These are phyloP conservation scores for Stichodactyla helianthus DNA, from an alignment of 64 coral and sea anemone genomes.

Conservation along the genomic window DNA sequence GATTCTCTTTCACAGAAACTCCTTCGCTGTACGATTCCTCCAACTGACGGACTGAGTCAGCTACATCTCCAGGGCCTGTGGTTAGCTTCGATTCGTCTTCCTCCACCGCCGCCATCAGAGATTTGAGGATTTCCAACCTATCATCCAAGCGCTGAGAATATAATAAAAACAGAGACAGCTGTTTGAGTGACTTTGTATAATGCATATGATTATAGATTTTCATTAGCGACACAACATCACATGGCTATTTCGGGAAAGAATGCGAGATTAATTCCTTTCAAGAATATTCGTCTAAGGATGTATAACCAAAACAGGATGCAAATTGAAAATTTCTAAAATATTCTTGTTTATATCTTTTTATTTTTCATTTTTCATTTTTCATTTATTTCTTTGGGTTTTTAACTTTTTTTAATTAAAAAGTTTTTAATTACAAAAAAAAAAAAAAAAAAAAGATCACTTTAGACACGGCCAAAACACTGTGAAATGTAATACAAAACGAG, in stretches of 20 bases:
- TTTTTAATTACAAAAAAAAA: no score
- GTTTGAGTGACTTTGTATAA: background rate
- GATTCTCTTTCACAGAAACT: background rate
- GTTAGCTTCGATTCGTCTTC: slow-evolving; percentile 13
- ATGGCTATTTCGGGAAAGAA: background rate
- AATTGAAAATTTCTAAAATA: background rate
- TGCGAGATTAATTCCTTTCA: background rate
- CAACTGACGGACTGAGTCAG: background rate
- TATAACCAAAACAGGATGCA: background rate
- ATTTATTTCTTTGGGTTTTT: no score
- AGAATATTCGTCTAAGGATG: background rate
- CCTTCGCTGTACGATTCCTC: slow-evolving; percentile 18
- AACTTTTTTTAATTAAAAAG: no score
- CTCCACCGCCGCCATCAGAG: slow-evolving; percentile 43
- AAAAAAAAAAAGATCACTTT: background rate
- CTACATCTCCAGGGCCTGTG: background rate
- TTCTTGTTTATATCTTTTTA: no score
- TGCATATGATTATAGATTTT: slow-evolving; percentile 10
- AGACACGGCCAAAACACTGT: background rate
- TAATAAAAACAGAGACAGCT: slow-evolving; percentile 21
- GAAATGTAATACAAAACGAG: no score
- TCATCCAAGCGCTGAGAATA: slow-evolving; percentile 26
- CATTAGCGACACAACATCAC: background rate
- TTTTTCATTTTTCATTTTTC: no score
- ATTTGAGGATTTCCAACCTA: slow-evolving; percentile 29